Conservation (phyloP, 1,140 invertebrate genomes). For the Rhysida immarginata region DNA sequence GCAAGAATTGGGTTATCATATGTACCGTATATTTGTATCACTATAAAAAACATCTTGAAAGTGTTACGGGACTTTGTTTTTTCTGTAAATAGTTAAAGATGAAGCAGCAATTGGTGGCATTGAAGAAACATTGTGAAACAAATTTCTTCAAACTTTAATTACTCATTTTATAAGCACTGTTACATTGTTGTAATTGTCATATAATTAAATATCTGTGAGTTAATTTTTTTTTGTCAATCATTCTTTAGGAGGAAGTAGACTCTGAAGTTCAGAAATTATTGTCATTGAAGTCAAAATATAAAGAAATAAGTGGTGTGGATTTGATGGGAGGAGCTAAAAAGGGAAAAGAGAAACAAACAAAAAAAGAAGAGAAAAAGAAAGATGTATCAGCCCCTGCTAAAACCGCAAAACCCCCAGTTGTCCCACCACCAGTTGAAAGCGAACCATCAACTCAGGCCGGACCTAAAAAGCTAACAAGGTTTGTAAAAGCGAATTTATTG, state of each 20-base stretch:
- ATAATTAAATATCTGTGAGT: not conserved
- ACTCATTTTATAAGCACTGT: not conserved
- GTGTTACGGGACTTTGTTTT: not conserved
- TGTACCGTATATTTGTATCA: too few relatives aligned
- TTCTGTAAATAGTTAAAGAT: not conserved
- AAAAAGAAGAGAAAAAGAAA: slow-evolving; percentile 19
- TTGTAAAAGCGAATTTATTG: too few relatives aligned
- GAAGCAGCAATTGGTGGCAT: not conserved
- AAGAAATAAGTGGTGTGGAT: slow-evolving; percentile 51
- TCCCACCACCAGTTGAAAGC: too few relatives aligned
- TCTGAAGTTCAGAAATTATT: slow-evolving; percentile 51
- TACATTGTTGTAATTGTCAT: not conserved
- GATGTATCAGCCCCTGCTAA: slow-evolving; percentile 22
- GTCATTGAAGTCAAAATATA: slow-evolving; percentile 61
- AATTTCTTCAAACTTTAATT: not conserved
- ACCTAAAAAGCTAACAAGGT: slow-evolving; percentile 73
- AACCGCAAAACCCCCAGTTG: too few relatives aligned
- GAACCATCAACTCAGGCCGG: slow-evolving; percentile 18
- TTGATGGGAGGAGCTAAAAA: slow-evolving; percentile 24
- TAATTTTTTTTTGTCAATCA: not conserved
- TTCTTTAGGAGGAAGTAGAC: slow-evolving; percentile 7
- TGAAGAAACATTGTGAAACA: too few relatives aligned
- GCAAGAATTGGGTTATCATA: too few relatives aligned
- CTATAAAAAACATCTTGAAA: too few relatives aligned
- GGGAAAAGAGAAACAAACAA: slow-evolving; percentile 17